Base-by-base conservation (phyloP, 2,113 vertebrate species). In the Danio rerio region DNA sequence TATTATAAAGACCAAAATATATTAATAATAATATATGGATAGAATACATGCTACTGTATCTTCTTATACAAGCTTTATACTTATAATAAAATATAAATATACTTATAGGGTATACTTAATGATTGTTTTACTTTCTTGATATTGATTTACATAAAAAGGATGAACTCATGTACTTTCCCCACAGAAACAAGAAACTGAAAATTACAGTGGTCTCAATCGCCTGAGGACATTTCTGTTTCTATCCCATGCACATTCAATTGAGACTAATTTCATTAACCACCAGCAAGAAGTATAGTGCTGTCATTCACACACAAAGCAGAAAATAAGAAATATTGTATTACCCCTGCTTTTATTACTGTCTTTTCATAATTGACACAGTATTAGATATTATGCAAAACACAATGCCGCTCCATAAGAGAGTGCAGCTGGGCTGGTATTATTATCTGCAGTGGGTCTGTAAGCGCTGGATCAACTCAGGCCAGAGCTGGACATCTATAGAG, bases 391-490 rank as follows among this genome's bases (percentile, higher is more conserved):
- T 31, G 53, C 79, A 81, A 56, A 81, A 81, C 45, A 78, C 75
- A 69, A 79, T 71, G 42, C 59, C 50, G 21, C 72, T 65, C 47
- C 53, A 65, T 61, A 75, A 68, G 43, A 42, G 59, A 68, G 75
- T 15, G 53, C 47, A 78, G 66, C 61, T 43, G 80, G 79, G 49
- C 11, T 52, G 45, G 43, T 40, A 62, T 74, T 56, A 40, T 31
- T 31, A 3, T 12, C 47, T 59, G 45, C 83, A 78, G 80, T 70
- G 45, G 72, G 81, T 52, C 77, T 43, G 20, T 66, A 81, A 87
- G 76, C 50, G 59, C 71, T 65, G 76, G 81, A 75, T 77, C 50
- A 79, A 80, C 79, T 77, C 47, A 81, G 53, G 52, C 59, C 47
- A 74, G 53, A 80, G 42, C 74, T 47, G 42, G 18, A 18, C 56